Evolutionary conservation across 1,140 invertebrate genomes (phyloP), one percentile per base, ranked within the genome.

Genomic region (Lithobius niger): DNA sequence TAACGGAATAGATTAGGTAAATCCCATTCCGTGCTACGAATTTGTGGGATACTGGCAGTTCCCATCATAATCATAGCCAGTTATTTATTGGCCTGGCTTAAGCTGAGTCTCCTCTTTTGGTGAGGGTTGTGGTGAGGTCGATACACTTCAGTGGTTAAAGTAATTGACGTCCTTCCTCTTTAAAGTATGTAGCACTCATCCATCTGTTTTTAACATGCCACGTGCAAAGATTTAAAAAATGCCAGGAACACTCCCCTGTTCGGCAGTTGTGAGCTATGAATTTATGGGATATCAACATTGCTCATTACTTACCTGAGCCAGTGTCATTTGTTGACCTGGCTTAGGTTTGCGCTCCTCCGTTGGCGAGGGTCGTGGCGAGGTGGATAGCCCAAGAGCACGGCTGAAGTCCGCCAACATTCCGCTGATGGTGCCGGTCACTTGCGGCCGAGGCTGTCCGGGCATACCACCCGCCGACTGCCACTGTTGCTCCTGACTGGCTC

Each of bases 361-460:
- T 16, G 70, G 67, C n/a, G 70, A 70, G 4, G 67, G 62, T 47
- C 65, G 56, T n/a, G 67, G 65, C 4, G 70, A 68, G 18, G 62
- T 66, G 27, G 65, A 64, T 45, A 70, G 65, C 52, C 73, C 73
- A 59, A 74, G 60, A 27, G 72, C 73, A 57, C 70, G 57, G 52
- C 72, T 76, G 59, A 77, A 77, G 60, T 77, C 76, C 18, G 74
- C 75, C 31, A 77, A 59, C 69, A 77, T 76, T 26, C 73, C 74
- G 19, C 43, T 45, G 43, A 45, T 45, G 43, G 43, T 45, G 18
- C 43, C 43, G 3, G 6, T 45, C 4, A 19, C 43, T 4, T 6
- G 16, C 4, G 43, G 43, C 22, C 43, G 16, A 10, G 43, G 43
- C 3, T 45, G 43, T 36, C n/a, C 10, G 10, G 10, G 31, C 31